phyloP scores from a whole-genome alignment of 1,140 invertebrate genomes.

The Manduca sexta region DNA sequence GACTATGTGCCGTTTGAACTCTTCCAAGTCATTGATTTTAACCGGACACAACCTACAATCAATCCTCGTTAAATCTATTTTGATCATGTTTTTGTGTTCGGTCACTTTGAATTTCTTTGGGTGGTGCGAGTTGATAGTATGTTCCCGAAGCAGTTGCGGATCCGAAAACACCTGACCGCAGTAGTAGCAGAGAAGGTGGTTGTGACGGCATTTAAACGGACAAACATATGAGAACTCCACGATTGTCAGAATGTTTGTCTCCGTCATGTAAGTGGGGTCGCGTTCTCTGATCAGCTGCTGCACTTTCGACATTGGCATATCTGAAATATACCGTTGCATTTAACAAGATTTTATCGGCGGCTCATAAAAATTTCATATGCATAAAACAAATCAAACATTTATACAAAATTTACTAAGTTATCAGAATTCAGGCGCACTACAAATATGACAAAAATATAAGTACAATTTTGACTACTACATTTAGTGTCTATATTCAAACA shows the following conservation, averaged over 20 bases:
- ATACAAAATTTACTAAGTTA: too few species aligned
- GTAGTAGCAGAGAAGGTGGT: conserved; percentile 55
- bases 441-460: too few species aligned
- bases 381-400: too few species aligned
- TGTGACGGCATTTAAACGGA: conserved; percentile 60
- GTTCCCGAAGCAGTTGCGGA: conserved; percentile 29
- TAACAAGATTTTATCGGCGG: too few species aligned
- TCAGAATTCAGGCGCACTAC: too few species aligned
- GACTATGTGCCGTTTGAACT: conserved; percentile 45
- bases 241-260: conserved; percentile 52
- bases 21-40: conserved; percentile 37
- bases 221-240: conserved; percentile 54
- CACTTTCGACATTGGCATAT: conserved; percentile 46
- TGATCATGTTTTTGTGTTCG: conserved; percentile 55
- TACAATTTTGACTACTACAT: too few species aligned
- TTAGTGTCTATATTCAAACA: too few species aligned
- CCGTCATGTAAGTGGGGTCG: conserved; percentile 48
- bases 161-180: conserved; percentile 45
- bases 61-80: conserved; percentile 50
- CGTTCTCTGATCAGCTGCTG: conserved; percentile 51
- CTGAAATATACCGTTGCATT: conserved; percentile 23
- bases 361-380: too few species aligned
- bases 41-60: conserved; percentile 45
- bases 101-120: conserved; percentile 56
- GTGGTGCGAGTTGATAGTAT: conserved; percentile 34